Base-by-base conservation (phyloP, 2,113 vertebrate genomes). In the Bungarus multicinctus region DNA sequence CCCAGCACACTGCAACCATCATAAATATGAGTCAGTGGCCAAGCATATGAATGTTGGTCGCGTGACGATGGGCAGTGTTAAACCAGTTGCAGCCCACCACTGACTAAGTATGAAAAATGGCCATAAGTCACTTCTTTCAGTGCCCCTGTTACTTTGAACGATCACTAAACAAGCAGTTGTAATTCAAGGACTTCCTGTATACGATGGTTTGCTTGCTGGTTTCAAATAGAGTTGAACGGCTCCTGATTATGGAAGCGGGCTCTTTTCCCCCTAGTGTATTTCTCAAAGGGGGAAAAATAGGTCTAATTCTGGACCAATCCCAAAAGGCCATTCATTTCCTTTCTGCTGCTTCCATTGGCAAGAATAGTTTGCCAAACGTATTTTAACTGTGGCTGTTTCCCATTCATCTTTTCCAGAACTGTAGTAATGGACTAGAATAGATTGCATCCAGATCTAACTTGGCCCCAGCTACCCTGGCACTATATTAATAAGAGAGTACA, bases 341-440 rank as follows among this genome's bases (percentile, higher is more conserved):
- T 92, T 55, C 57, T 91, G 74, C 88, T 90, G 88, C 91, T 30
- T 87, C 47, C 88, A 90, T 90, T 90, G 88, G 88, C 88, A 87
- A 92, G 88, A 12, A 39, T 14, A 69, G 39, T 87, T 94, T 90
- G 88, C 87, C 93, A 89, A 89, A 57, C 52, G 25, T 94, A 57
- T 69, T 92, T 90, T 91, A 91, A 55, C 87, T 18, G 87, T 60
- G 34, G 34, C 87, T 64, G 74, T 69, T 89, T 91, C 91, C 90
- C 55, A 86, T 91, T 93, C 74, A 89, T 16, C 50, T 9, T n/a
- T 91, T 43, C 34, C 43, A 43, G 74, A 91, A 64, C 43, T 18
- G 50, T 88, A 88, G 89, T 91, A 93, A 93, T 91, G 85, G 89
- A 89, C 74, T 43, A 93, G 93, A 91, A 93, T 93, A 93, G 92